phyloP scores from a whole-genome alignment of 2,113 vertebrate genomes.

The Ptilonorhynchus violaceus region DNA sequence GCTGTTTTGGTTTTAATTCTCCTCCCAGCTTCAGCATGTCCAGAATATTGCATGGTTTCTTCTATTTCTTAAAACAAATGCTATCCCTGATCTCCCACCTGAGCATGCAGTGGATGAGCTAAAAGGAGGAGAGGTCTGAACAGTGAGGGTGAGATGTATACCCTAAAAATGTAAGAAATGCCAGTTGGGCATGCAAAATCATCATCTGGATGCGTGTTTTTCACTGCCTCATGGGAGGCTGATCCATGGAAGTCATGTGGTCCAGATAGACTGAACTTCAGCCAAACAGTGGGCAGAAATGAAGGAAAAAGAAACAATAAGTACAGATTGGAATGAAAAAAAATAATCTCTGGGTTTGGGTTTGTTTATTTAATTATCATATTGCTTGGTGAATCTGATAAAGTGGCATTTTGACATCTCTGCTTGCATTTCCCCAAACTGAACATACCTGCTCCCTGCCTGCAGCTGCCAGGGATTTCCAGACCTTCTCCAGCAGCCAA shows the following conservation, averaged over 20 bases:
- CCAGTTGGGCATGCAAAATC: background rate
- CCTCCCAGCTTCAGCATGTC: background rate
- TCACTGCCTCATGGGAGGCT: background rate
- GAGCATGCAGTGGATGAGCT: background rate
- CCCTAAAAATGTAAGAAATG: background rate
- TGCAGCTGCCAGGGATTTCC: background rate
- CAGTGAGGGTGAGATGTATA: rapidly evolving
- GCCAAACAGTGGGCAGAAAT: background rate
- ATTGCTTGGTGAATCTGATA: background rate
- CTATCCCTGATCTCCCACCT: background rate
- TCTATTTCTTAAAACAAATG: background rate
- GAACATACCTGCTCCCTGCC: background rate
- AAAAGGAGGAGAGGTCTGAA: background rate
- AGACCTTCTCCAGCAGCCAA: background rate
- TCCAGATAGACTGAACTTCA: background rate
- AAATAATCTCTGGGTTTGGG: background rate
- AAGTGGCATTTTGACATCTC: background rate
- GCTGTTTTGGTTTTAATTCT: background rate
- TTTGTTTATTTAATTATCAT: background rate
- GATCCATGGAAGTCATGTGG: background rate
- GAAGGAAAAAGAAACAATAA: background rate
- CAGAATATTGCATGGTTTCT: background rate
- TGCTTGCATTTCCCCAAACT: background rate
- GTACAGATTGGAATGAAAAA: background rate
- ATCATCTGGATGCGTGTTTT: background rate